Percentiles rank a stretch among this genome's conserved stretches.
phyloP scores from a whole-genome alignment of 2,888 invertebrate genomes.

The Plagodis dolabraria region DNA sequence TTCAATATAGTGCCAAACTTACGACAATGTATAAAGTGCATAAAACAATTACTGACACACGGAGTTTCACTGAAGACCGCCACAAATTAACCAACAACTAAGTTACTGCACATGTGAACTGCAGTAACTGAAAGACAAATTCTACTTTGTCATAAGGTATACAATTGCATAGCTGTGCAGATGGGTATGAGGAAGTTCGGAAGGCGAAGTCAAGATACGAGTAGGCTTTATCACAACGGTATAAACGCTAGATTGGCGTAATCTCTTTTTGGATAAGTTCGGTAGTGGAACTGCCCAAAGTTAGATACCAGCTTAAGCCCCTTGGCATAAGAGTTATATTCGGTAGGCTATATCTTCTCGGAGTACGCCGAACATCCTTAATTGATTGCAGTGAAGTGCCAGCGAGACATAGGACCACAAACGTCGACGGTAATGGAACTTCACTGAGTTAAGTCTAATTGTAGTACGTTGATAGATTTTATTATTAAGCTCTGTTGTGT shows the following conservation, averaged over 20 bases:
- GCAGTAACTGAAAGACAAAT: conserved; percentile 21
- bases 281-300: no score
- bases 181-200: background rate
- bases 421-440: conserved; percentile 41
- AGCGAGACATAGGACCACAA: conserved; percentile 37
- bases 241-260: conserved; percentile 11
- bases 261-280: background rate
- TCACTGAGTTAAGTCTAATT: conserved; percentile 29
- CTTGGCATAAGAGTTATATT: conserved; percentile 15
- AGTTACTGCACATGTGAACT: conserved; percentile 22
- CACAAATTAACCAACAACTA: conserved; percentile 30
- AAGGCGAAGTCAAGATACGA: background rate
- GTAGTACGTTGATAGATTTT: conserved; percentile 9
- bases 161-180: conserved; percentile 6
- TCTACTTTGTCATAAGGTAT: conserved; percentile 13
- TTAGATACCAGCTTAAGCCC: background rate
- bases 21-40: background rate
- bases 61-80: conserved; percentile 23
- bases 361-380: conserved; percentile 40
- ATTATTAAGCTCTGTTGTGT: background rate
- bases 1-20: no score
- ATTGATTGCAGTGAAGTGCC: conserved; percentile 47
- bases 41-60: conserved; percentile 15
- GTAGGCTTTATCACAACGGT: background rate
- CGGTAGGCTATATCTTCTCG: background rate